A percentile compares a stretch with the other conserved stretches of the same genome.
These are phyloP conservation scores for Lates japonicus DNA, from an alignment of 2,797 vertebrate genomes.

Conservation along the genomic window DNA sequence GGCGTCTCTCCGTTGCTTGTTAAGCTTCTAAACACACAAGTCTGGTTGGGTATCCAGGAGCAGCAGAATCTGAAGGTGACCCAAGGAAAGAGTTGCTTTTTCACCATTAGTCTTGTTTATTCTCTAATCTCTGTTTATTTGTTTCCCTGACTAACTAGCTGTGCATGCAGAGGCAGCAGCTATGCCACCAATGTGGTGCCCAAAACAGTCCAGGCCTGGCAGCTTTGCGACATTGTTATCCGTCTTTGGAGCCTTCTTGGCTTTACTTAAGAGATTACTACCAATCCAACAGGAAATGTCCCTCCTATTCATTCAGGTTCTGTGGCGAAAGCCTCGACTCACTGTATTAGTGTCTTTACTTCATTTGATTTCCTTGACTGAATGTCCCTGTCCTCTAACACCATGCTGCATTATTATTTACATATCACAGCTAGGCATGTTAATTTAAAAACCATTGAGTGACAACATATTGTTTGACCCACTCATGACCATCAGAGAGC, in stretches of 20 bases:
- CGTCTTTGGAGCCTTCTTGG: slow-evolving; percentile 58
- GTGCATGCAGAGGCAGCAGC: slow-evolving; percentile 11
- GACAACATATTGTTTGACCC: background rate
- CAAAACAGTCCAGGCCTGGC: slow-evolving; percentile 35
- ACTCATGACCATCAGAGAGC: background rate
- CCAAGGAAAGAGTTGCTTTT: slow-evolving; percentile 2
- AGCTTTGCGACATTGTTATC: slow-evolving; percentile 34
- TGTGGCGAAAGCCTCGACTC: slow-evolving; percentile 12
- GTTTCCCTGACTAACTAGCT: slow-evolving; percentile 21
- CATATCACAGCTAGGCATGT: background rate
- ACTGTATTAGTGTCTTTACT: slow-evolving; percentile 17
- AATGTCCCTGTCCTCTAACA: slow-evolving; percentile 3
- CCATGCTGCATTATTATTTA: background rate
- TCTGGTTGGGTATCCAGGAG: background rate
- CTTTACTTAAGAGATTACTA: slow-evolving; percentile 70
- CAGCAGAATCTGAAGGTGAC: slow-evolving; percentile 19
- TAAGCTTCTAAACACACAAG: background rate
- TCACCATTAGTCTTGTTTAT: background rate
- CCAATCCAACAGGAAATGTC: slow-evolving; percentile 60
- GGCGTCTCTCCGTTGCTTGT: background rate
- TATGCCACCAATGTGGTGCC: slow-evolving; percentile 19
- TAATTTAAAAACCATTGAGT: background rate
- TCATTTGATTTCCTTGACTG: slow-evolving; percentile 14
- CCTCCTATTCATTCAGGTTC: slow-evolving; percentile 47
- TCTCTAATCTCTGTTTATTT: slow-evolving; percentile 53